phyloP scores from a whole-genome alignment of 2,888 invertebrate species.

The Abrostola tripartita region DNA sequence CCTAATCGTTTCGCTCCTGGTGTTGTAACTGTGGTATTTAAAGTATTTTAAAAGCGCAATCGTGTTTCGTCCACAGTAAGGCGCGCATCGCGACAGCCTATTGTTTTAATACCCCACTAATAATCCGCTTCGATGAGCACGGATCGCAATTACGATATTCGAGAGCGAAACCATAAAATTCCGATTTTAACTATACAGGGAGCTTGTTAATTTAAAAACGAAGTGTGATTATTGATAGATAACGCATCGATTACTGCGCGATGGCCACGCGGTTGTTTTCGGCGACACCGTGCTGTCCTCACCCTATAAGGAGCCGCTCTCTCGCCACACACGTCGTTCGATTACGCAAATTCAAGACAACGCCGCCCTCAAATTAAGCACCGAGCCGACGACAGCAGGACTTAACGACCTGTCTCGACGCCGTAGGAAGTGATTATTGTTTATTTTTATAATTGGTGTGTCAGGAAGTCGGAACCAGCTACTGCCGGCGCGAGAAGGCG shows the following conservation, averaged over 20 bases:
- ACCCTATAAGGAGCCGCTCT: conserved; percentile 70
- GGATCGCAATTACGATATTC: conserved; percentile 29
- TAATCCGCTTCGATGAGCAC: conserved; percentile 59
- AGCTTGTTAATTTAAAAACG: conserved; percentile 23
- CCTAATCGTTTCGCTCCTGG: conserved; percentile 50
- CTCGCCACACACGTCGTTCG: conserved; percentile 79
- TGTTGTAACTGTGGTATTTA: conserved; percentile 52
- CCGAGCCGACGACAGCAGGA: conserved; percentile 66
- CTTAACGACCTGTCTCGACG: conserved; percentile 74
- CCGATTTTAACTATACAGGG: conserved; percentile 6
- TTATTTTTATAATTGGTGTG: conserved; percentile 84
- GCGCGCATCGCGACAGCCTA: conserved; percentile 49
- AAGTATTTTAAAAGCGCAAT: conserved; percentile 62
- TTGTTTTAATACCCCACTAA: conserved; percentile 62
- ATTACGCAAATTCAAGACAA: conserved; percentile 77
- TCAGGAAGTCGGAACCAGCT: conserved; percentile 75
- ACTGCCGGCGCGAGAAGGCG: conserved; percentile 48
- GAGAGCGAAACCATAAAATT: conserved; percentile 19
- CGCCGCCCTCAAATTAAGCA: conserved; percentile 79
- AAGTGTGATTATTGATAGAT: conserved; percentile 62
- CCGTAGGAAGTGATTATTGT: conserved; percentile 86
- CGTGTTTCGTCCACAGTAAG: conserved; percentile 30
- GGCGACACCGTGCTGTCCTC: conserved; percentile 50
- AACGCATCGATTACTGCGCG: conserved; percentile 58
- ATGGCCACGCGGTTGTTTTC: conserved; percentile 46